Evolutionary conservation across 2,797 vertebrate species (phyloP).

Genomic region (Avahi laniger): DNA sequence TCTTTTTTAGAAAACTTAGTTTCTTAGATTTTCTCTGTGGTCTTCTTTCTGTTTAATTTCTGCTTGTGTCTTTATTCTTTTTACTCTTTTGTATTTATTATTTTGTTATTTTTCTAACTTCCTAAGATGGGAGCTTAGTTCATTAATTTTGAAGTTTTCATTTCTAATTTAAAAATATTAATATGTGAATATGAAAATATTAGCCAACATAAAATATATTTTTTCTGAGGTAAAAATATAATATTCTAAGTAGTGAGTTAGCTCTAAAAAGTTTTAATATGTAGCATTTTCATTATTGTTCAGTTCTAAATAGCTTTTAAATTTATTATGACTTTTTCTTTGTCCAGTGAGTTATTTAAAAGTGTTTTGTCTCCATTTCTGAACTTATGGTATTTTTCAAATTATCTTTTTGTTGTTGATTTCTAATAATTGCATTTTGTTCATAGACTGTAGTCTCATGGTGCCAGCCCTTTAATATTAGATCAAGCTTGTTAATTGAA

Average conservation of each 20-base stretch:
- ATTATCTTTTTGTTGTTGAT: neutral
- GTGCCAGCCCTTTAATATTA: neutral
- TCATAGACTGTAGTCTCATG: neutral
- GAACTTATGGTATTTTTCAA: neutral
- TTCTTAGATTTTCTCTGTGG: neutral
- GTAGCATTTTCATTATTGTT: neutral
- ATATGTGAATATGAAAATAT: neutral
- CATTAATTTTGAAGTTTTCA: slow-evolving; percentile 34
- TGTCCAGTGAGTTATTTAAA: neutral
- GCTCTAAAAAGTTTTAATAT: neutral
- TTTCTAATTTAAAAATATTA: neutral
- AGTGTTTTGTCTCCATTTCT: neutral
- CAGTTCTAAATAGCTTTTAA: neutral
- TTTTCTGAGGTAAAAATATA: neutral
- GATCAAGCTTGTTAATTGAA: neutral
- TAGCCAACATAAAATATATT: neutral
- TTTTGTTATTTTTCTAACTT: neutral
- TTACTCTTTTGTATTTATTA: neutral
- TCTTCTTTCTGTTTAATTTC: neutral
- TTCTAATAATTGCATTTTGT: neutral
- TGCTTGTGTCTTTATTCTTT: neutral
- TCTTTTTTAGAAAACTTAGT: neutral
- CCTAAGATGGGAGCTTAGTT: neutral
- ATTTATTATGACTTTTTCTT: neutral
- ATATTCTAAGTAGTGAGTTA: neutral